Evolutionary conservation across 2,113 vertebrate genomes (phyloP).

Genomic region (Eulacestoma nigropectus): DNA sequence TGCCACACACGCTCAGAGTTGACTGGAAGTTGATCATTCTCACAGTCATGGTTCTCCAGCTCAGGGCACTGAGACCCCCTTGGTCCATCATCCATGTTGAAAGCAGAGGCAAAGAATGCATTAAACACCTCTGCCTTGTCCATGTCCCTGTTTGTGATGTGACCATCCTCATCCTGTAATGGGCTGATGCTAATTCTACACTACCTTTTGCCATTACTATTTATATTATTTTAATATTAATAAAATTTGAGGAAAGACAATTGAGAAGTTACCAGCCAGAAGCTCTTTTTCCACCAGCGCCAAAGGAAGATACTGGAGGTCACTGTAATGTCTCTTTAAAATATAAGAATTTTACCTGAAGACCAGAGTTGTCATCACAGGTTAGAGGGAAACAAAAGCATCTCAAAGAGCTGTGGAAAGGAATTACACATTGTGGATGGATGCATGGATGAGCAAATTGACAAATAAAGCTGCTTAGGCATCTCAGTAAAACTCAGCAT

Average conservation of each 20-base stretch:
- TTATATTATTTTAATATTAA: neutral
- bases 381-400: neutral
- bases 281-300: neutral
- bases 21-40: neutral
- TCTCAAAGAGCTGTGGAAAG: neutral
- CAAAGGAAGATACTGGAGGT: neutral
- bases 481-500: neutral
- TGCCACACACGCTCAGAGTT: neutral
- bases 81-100: neutral
- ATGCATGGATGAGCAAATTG: neutral
- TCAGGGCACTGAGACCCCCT: neutral
- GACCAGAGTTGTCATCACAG: neutral
- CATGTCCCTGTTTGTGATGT: neutral
- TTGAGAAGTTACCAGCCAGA: neutral
- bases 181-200: neutral
- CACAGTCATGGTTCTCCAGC: neutral
- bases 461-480: neutral
- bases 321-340: neutral
- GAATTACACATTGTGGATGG: neutral
- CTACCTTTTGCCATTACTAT: neutral
- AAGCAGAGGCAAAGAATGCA: neutral
- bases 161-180: neutral
- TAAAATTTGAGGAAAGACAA: neutral
- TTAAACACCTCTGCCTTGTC: neutral
- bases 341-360: neutral